Evolutionary conservation across 2,797 vertebrate species (phyloP).

Genomic region (Tadarida brasiliensis): DNA sequence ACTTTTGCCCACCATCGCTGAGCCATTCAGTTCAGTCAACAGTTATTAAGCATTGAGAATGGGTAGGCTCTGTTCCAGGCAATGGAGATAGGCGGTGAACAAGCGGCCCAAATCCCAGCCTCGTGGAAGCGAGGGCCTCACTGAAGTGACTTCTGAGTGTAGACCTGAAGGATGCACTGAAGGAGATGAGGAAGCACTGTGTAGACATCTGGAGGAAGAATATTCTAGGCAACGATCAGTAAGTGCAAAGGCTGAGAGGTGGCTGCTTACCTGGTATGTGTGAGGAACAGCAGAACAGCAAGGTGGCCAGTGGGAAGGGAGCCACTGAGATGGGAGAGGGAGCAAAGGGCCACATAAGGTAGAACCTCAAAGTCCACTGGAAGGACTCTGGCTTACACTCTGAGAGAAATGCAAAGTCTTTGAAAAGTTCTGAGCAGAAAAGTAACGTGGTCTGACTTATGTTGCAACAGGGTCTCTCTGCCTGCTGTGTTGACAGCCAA

Average conservation of each 20-base stretch:
- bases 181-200: neutral
- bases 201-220: neutral
- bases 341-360: neutral
- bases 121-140: neutral
- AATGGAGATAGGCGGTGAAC: neutral
- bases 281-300: neutral
- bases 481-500: neutral
- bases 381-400: neutral
- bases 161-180: neutral
- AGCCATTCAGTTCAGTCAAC: neutral
- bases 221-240: neutral
- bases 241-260: neutral
- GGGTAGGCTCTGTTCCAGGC: neutral
- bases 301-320: neutral
- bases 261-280: neutral
- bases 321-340: neutral
- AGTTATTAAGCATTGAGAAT: neutral
- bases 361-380: neutral
- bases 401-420: neutral
- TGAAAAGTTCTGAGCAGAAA: constrained; percentile 24
- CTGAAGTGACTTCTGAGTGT: neutral
- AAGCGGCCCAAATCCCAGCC: neutral
- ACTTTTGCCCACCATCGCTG: neutral
- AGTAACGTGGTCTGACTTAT: neutral
- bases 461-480: neutral